These are phyloP conservation scores for Procambarus virginalis DNA, from an alignment of 1,140 invertebrate genomes.

Conservation along the genomic window DNA sequence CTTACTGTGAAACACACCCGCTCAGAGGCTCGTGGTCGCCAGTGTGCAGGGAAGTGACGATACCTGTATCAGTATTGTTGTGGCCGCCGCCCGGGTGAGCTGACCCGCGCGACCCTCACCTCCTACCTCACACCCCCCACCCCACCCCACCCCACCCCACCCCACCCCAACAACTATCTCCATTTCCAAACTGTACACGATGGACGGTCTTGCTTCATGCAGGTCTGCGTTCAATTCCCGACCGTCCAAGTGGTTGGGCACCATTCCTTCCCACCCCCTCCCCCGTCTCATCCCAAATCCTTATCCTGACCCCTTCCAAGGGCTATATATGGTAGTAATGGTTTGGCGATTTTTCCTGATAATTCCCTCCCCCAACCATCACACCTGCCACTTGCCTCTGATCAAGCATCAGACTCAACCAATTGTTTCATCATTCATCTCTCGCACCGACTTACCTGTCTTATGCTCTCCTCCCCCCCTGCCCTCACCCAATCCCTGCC, in stretches of 20 bases:
- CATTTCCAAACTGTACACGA: background rate
- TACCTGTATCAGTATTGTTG: constrained; percentile 63
- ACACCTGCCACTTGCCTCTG: background rate
- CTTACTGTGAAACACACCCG: constrained; percentile 63
- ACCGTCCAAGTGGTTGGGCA: no score
- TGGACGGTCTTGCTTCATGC: no score
- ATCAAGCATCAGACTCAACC: background rate
- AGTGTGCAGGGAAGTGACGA: constrained; percentile 52
- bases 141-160: no score
- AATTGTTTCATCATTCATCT: background rate
- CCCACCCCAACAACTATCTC: background rate
- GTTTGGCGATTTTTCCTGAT: no score
- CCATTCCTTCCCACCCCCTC: no score
- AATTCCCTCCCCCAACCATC: background rate
- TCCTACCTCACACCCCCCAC: constrained; percentile 26
- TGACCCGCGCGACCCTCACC: constrained; percentile 36
- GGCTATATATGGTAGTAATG: no score
- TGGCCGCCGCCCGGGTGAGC: constrained; percentile 39
- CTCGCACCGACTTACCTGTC: background rate
- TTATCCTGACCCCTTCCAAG: no score
- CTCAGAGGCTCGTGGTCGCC: constrained; percentile 62
- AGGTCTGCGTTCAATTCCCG: no score
- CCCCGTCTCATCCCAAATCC: no score
- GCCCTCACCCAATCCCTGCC: background rate
- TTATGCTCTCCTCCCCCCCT: background rate